Evolutionary conservation across 2,797 vertebrate genomes (phyloP).

Genomic region (Enteromius treurensis): DNA sequence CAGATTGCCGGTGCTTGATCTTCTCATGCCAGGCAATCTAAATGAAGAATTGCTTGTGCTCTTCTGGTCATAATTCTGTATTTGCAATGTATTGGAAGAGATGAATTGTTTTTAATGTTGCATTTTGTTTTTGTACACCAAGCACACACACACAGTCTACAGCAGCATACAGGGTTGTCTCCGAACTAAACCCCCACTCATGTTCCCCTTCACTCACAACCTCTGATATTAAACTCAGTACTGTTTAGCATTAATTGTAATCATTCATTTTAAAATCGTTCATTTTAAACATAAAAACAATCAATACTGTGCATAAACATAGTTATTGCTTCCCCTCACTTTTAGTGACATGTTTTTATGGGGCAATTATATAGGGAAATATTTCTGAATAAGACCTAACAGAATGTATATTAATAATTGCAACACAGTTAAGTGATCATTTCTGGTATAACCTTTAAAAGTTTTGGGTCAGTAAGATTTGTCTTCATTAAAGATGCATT

Average conservation of each 20-base stretch:
- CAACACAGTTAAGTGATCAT: background rate
- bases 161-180: background rate
- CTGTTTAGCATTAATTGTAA: background rate
- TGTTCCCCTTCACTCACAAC: background rate
- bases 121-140: conserved; percentile 53
- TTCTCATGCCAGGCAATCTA: conserved; percentile 65
- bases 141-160: background rate
- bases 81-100: conserved; percentile 59
- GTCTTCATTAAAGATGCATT: background rate
- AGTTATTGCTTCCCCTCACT: background rate
- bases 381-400: background rate
- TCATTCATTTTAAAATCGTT: background rate
- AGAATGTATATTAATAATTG: background rate
- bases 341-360: background rate
- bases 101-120: conserved; percentile 58
- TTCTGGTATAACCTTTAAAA: background rate
- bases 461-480: background rate
- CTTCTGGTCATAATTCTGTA: conserved; percentile 59
- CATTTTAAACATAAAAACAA: background rate
- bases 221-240: background rate
- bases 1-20: conserved; percentile 61
- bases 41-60: conserved; percentile 65
- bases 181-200: background rate
- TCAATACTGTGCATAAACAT: background rate
- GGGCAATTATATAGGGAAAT: background rate